Percentiles rank a stretch among this genome's conserved stretches.
Evolutionary conservation across 2,113 vertebrate genomes (phyloP).

Genomic region (Rissa tridactyla): DNA sequence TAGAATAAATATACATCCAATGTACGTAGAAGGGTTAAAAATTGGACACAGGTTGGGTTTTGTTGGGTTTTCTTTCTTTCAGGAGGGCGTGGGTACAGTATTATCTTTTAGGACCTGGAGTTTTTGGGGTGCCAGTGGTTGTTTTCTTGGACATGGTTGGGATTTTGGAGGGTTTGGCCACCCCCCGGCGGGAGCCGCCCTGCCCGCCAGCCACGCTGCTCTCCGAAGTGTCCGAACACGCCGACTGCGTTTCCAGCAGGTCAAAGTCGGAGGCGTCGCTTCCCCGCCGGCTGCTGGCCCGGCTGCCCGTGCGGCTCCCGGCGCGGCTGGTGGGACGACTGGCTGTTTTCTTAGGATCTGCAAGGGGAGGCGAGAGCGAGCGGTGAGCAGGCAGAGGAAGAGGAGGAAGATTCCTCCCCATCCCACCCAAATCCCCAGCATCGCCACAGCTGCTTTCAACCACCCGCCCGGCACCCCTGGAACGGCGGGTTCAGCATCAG

Average conservation of each 20-base stretch:
- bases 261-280: slow-evolving; percentile 97
- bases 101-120: slow-evolving; percentile 84
- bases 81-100: slow-evolving; percentile 28
- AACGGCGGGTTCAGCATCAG: rapidly evolving
- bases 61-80: neutral
- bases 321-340: slow-evolving; percentile 90
- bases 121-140: slow-evolving; percentile 85
- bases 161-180: slow-evolving; percentile 92
- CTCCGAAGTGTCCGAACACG: slow-evolving; percentile 94
- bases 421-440: neutral
- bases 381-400: rapidly evolving
- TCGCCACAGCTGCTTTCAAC: rapidly evolving
- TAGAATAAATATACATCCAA: slow-evolving; percentile 85
- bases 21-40: slow-evolving; percentile 72
- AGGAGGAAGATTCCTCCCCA: neutral
- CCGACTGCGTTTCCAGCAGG: slow-evolving; percentile 90
- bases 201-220: slow-evolving; percentile 82
- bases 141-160: slow-evolving; percentile 96
- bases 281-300: slow-evolving; percentile 91
- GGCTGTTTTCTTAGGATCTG: slow-evolving; percentile 88
- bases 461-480: neutral
- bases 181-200: slow-evolving; percentile 74
- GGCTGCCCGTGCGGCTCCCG: slow-evolving; percentile 83
- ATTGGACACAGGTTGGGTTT: slow-evolving; percentile 22
- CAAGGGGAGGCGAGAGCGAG: neutral